Evolutionary conservation across 35 echinoderm and acorn worm genomes (phyloP), one percentile per base, ranked within the genome.

Genomic region (Lytechinus pictus): DNA sequence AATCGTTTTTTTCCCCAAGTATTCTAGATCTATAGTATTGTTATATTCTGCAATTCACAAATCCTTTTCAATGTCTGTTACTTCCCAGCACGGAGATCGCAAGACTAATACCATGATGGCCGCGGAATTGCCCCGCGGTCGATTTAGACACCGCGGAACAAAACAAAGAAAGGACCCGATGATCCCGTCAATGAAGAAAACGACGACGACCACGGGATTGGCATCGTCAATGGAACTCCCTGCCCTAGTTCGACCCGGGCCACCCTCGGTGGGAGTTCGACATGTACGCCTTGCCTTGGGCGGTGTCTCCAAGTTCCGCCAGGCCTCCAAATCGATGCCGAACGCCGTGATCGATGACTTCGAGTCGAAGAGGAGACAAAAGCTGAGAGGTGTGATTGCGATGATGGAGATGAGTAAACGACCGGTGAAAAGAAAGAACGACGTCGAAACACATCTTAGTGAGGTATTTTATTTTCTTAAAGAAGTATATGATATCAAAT

Each of bases 331-430:
- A 11, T 93, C 92, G 92, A 57, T 93, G 92, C 92, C 92, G n/a
- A 54, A 93, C 11, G 16, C 27, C 54, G 52, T 28, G 53, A 53
- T 53, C 29, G 53, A 93, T 54, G 88, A 90, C 88, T 44, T 33
- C 54, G 52, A 92, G 95, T 89, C 92, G 93, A 57, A 53, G 86
- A 89, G 93, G 9, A 93, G 92, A 24, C n/a, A 94, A 27, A 96
- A 96, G 86, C 86, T 96, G 29, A 61, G 96, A 89, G 86, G 61
- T 9, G 96, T 94, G 10, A 86, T 96, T 28, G 86, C 96, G 24
- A 94, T 96, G 86, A 96, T 96, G 96, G 96, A 86, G 58, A 54
- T 79, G n/a, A 94, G 92, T 61, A 94, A 88, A 53, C 57, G 92
- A 93, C 92, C 54, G 13, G 92, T 93, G 54, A 88, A 55, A 57